Base-by-base conservation (phyloP, 1,140 invertebrate species). In the Solenopsis invicta region DNA sequence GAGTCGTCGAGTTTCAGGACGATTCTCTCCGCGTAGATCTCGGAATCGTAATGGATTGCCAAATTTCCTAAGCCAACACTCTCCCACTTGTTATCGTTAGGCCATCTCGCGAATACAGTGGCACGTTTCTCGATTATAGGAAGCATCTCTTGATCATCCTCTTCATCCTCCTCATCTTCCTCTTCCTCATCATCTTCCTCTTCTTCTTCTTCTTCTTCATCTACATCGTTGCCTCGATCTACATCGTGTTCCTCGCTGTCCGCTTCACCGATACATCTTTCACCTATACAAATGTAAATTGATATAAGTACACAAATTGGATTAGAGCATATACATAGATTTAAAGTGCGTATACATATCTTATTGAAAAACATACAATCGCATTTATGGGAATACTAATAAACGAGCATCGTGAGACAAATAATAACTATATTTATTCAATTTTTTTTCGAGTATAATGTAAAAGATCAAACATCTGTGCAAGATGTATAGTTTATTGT, bases 21-120 rank as follows among this genome's bases (percentile, higher is more conserved):
- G 37, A 96, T 95, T 37, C 93, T 93, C 12, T 94, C 93, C 0
- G 94, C 95, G 87, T 92, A 96, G 5, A 96, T 91, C 21, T 96
- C 94, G n/a, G 95, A 94, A 91, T 96, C 96, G 76, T 96, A 96
- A n/a, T 94, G 29, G 16, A 96, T 94, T 52, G 94, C 94, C 1
- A 96, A 76, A 52, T 92, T 92, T n/a, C 96, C 96, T 24, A 91
- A 77, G 2, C 94, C 95, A 3, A 95, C 24, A 10, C 85, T 78
- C 41, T 92, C 52, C 94, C 94, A 95, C 0, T 59, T 52, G 45
- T 34, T 52, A 0, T 92, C 86, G 18, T 89, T 66, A 41, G 85
- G 74, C 48, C 82, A 86, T 76, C 89, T 80, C 0, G 76, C 78
- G 1, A 89, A 87, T 0, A 95, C 24, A 2, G 89, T 93, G 3